Evolutionary conservation across 2,113 vertebrate species (phyloP).

Genomic region (Indicator indicator): DNA sequence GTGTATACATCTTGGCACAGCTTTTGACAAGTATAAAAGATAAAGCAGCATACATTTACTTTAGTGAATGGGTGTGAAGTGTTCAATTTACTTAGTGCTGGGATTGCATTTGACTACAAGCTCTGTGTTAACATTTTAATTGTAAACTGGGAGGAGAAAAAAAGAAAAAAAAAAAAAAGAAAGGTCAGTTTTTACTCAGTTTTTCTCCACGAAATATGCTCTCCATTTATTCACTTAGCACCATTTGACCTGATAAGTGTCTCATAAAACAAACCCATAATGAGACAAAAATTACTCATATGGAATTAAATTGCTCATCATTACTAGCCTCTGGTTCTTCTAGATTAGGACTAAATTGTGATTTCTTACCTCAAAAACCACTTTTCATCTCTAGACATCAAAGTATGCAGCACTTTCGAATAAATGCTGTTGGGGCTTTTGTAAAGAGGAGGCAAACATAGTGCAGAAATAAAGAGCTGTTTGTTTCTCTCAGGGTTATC

Average conservation of each 20-base stretch:
- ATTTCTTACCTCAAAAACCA: conserved; percentile 51
- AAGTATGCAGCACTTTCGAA: conserved; percentile 19
- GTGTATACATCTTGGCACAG: conserved; percentile 74
- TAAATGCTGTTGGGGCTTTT: conserved; percentile 22
- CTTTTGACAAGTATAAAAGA: conserved; percentile 67
- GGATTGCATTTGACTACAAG: not conserved
- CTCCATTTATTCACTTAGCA: not conserved
- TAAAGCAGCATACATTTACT: conserved; percentile 73
- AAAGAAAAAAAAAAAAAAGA: not conserved
- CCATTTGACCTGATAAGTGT: conserved; percentile 24
- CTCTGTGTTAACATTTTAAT: not conserved
- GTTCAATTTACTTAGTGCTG: not conserved
- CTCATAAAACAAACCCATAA: conserved; percentile 9
- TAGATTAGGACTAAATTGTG: conserved; percentile 36
- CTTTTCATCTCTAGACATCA: conserved; percentile 69
- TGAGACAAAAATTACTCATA: conserved; percentile 14
- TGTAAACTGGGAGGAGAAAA: not conserved
- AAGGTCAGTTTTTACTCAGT: not conserved
- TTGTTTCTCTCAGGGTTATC: conserved; percentile 32
- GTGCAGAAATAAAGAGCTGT: conserved; percentile 16
- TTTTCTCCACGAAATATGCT: not conserved
- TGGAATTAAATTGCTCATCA: conserved; percentile 48
- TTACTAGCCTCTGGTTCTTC: conserved; percentile 45
- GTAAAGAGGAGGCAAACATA: not conserved
- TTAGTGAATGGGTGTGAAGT: conserved; percentile 3